phyloP scores from a whole-genome alignment of 1,140 invertebrate genomes.

The Samia ricini region DNA sequence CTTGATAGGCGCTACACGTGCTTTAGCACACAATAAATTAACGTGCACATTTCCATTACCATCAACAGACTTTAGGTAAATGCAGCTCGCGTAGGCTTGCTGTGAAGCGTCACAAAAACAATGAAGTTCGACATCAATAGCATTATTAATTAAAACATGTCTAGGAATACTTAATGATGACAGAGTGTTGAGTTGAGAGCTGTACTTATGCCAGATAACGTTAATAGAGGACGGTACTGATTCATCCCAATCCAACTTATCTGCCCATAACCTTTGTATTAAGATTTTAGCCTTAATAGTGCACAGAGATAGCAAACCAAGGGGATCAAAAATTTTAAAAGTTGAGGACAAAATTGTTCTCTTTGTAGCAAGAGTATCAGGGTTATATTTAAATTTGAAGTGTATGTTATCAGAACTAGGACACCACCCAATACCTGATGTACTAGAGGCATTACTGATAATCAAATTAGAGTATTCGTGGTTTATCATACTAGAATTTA shows the following conservation, averaged over 20 bases:
- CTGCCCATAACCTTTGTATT: constrained; percentile 26
- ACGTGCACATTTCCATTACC: constrained; percentile 2
- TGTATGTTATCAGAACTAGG: constrained; percentile 20
- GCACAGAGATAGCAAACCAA: constrained; percentile 32
- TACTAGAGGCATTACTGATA: constrained; percentile 14
- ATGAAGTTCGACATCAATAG: constrained; percentile 20
- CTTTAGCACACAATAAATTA: constrained; percentile 24
- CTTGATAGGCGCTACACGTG: constrained; percentile 21
- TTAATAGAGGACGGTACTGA: constrained; percentile 8
- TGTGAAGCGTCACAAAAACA: constrained; percentile 26
- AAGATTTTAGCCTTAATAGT: constrained; percentile 38
- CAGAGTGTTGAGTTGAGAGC: not conserved
- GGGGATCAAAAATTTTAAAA: constrained; percentile 29
- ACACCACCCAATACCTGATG: constrained; percentile 25
- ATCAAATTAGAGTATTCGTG: constrained; percentile 20
- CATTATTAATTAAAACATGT: constrained; percentile 11
- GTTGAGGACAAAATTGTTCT: constrained; percentile 28
- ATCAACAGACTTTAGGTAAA: constrained; percentile 23
- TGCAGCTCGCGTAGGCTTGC: constrained; percentile 15
- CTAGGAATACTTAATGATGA: constrained; percentile 10
- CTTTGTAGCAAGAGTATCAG: constrained; percentile 20
- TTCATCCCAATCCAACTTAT: constrained; percentile 23
- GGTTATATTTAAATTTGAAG: constrained; percentile 3
- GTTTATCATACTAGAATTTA: not conserved
- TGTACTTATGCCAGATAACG: not conserved